Evolutionary conservation across 2,888 invertebrate genomes (phyloP).

Genomic region (Diploptera punctata): DNA sequence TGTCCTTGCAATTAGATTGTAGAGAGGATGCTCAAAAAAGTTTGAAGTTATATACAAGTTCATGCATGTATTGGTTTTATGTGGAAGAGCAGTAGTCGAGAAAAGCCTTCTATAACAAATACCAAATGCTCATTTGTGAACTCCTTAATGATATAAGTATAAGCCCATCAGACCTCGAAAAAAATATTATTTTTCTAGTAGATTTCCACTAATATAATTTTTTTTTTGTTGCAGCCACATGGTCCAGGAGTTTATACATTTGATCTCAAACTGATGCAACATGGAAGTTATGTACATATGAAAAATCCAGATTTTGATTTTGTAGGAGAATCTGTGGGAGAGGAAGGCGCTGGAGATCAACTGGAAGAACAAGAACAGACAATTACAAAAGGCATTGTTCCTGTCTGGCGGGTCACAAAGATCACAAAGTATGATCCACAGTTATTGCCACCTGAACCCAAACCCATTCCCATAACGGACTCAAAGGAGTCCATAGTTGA

Average conservation of each 20-base stretch:
- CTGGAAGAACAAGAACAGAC: slow-evolving; percentile 24
- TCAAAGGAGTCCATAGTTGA: slow-evolving; percentile 60
- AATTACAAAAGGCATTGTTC: slow-evolving; percentile 51
- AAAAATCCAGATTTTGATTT: slow-evolving; percentile 64
- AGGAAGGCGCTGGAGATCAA: slow-evolving; percentile 45
- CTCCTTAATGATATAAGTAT: too few species aligned
- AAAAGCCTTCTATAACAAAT: too few species aligned
- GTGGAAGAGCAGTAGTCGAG: too few species aligned
- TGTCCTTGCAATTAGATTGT: too few species aligned
- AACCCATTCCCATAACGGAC: slow-evolving; percentile 69
- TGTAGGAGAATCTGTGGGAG: slow-evolving; percentile 48
- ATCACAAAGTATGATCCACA: slow-evolving; percentile 72
- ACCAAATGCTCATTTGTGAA: too few species aligned
- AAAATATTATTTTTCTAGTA: too few species aligned
- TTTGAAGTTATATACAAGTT: too few species aligned
- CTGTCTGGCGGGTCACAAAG: slow-evolving; percentile 73
- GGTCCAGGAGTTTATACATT: slow-evolving; percentile 80
- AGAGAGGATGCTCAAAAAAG: too few species aligned
- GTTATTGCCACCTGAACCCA: slow-evolving; percentile 72
- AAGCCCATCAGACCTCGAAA: too few species aligned
- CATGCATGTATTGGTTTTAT: too few species aligned
- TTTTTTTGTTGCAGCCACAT: slow-evolving; percentile 64
- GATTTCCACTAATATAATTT: too few species aligned
- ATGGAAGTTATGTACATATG: slow-evolving; percentile 70
- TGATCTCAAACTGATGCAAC: slow-evolving; percentile 76